A percentile compares a stretch with the other conserved stretches of the same genome.
These are phyloP conservation scores for Polypterus bichir DNA, from an alignment of 2,113 vertebrate species.

Conservation along the genomic window DNA sequence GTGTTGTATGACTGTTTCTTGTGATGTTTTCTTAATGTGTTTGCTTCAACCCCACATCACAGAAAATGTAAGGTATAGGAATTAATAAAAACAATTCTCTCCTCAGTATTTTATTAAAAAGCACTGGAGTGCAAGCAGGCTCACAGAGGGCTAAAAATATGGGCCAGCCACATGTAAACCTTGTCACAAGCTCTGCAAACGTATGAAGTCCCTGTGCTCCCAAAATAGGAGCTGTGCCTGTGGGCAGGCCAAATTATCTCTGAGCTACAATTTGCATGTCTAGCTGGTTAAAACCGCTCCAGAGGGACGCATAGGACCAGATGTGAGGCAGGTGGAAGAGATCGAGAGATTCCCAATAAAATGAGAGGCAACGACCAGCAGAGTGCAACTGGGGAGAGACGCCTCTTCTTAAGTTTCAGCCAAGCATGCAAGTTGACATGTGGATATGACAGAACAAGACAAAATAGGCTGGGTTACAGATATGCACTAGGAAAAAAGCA, in stretches of 20 bases:
- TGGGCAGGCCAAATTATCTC: conserved; percentile 14
- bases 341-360: neutral
- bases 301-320: neutral
- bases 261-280: conserved; percentile 1
- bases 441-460: no score
- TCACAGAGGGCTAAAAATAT: conserved; percentile 23
- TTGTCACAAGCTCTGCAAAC: conserved; percentile 19
- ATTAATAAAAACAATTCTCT: no score
- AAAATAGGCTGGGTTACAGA: no score
- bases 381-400: no score
- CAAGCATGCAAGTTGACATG: no score
- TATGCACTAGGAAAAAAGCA: no score
- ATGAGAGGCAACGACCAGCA: neutral
- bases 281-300: neutral
- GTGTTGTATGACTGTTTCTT: no score
- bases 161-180: conserved; percentile 5
- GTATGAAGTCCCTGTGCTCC: conserved; percentile 16
- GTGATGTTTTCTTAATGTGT: no score
- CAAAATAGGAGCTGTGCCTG: conserved; percentile 23
- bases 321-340: conserved; percentile 6
- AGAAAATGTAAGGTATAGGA: no score
- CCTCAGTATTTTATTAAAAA: no score
- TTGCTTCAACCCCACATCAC: no score
- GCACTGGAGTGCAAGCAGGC: conserved; percentile 7
- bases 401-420: no score